Evolutionary conservation across 2,113 vertebrate genomes (phyloP).

Genomic region (Electrona antarctica): DNA sequence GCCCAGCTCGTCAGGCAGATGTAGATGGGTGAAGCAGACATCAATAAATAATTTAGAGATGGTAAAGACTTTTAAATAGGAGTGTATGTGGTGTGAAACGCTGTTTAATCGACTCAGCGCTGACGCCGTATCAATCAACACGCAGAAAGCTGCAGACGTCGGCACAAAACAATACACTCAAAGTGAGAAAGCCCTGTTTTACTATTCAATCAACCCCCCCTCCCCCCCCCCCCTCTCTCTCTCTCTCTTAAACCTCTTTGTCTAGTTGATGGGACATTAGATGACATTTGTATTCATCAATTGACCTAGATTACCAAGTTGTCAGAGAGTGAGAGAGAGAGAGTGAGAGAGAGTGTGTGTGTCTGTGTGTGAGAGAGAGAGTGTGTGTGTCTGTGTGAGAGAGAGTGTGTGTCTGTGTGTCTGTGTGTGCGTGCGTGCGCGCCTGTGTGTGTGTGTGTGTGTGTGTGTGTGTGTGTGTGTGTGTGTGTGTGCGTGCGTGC

Average conservation of each 20-base stretch:
- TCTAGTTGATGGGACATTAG: constrained; percentile 55
- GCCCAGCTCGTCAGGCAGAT: constrained; percentile 75
- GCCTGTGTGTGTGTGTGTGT: no score
- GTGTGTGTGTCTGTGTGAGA: no score
- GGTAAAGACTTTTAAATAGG: constrained; percentile 94
- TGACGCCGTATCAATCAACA: constrained; percentile 79
- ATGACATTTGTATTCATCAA: constrained; percentile 75
- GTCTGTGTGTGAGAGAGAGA: background rate
- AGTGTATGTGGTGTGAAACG: constrained; percentile 86
- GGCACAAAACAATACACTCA: constrained; percentile 62
- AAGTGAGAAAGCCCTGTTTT: constrained; percentile 19
- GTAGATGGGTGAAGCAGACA: constrained; percentile 88
- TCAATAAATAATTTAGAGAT: constrained; percentile 97
- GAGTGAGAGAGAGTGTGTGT: background rate
- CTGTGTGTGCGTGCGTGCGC: no score
- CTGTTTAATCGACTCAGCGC: constrained; percentile 88
- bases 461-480: no score
- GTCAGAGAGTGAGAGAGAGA: constrained; percentile 21
- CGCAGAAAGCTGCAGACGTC: constrained; percentile 75
- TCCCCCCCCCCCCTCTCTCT: background rate
- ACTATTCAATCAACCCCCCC: constrained; percentile 33
- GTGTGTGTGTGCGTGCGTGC: no score
- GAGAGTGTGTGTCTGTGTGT: no score
- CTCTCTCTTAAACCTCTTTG: constrained; percentile 39
- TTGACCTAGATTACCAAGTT: constrained; percentile 54